Evolutionary conservation across 1,140 invertebrate genomes (phyloP), one percentile per base, ranked within the genome.

Genomic region (Patella vulgata): DNA sequence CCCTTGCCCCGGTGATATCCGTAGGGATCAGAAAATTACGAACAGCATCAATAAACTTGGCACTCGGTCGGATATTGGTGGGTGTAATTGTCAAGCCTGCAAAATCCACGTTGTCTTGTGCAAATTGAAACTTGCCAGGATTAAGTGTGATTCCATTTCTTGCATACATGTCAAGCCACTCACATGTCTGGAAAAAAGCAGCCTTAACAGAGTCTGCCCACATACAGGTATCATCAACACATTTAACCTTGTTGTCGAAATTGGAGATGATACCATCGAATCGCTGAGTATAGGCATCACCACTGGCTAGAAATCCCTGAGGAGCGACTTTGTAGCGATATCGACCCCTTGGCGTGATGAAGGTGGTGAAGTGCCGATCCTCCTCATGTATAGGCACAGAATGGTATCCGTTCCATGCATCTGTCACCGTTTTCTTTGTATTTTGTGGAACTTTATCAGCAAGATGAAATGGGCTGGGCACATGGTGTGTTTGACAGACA

Each of bases 281-380:
- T n/a, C n/a, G n/a, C n/a, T n/a, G n/a, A n/a, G n/a, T n/a, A 46
- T 71, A 74, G 9, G 54, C 68, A 57, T 68, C 65, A 14, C 68
- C 65, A 2, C 67, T 66, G 1, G 63, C 59, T 36, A 70, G 66
- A 46, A 63, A 70, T 50, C 63, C 70, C 33, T 70, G 63, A 19
- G 59, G 63, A 8, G 59, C 59, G 9, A 40, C 51, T 8, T 40
- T 42, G 46, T 70, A 66, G 9, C 68, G 19, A 31, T 56, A 67
- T 14, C 68, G 31, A 1, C 67, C 75, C 70, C 67, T 76, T n/a
- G 67, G 70, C 0, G 63, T 72, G 53, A 70, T 77, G 54, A 73
- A 68, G 0, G 72, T 76, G 14, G 64, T 68, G 3, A 68, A 44
- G 47, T 72, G 60, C 12, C 46, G 23, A 33, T 68, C 70, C 25